phyloP scores from a whole-genome alignment of 2,113 vertebrate genomes.

The Psophia crepitans region DNA sequence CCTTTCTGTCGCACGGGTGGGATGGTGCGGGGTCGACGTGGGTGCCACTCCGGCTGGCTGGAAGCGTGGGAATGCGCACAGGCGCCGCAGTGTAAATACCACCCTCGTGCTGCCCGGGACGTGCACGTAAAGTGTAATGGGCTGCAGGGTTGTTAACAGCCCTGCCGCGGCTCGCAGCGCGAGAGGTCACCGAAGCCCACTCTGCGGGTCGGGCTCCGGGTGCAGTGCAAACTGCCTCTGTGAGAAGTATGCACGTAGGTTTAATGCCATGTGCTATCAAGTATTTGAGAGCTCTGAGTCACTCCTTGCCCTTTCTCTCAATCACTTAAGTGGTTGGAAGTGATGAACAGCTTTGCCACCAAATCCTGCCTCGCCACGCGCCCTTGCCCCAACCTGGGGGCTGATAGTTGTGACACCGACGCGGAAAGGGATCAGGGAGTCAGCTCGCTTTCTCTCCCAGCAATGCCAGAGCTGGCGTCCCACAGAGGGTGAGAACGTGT shows the following conservation, averaged over 20 bases:
- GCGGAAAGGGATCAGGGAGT: neutral
- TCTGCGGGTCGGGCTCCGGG: rapidly evolving
- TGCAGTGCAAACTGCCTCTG: neutral
- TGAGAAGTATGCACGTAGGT: neutral
- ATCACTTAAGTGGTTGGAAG: neutral
- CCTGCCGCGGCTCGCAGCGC: rapidly evolving
- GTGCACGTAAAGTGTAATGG: rapidly evolving
- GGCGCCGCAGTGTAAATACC: neutral
- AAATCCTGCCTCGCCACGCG: rapidly evolving
- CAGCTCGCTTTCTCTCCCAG: neutral
- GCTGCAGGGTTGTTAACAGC: neutral
- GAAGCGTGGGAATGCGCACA: neutral
- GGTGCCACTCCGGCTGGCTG: neutral
- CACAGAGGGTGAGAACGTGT: neutral
- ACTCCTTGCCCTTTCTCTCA: neutral
- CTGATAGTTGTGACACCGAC: rapidly evolving
- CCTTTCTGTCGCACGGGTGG: rapidly evolving
- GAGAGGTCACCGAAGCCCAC: neutral
- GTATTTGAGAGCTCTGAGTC: neutral
- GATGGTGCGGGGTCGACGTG: rapidly evolving
- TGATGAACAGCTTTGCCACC: neutral
- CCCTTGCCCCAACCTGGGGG: rapidly evolving
- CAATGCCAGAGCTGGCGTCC: neutral
- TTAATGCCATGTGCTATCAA: neutral
- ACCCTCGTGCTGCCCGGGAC: rapidly evolving